Conservation (phyloP, 2,113 vertebrate genomes). For the Toxotes jaculatrix region DNA sequence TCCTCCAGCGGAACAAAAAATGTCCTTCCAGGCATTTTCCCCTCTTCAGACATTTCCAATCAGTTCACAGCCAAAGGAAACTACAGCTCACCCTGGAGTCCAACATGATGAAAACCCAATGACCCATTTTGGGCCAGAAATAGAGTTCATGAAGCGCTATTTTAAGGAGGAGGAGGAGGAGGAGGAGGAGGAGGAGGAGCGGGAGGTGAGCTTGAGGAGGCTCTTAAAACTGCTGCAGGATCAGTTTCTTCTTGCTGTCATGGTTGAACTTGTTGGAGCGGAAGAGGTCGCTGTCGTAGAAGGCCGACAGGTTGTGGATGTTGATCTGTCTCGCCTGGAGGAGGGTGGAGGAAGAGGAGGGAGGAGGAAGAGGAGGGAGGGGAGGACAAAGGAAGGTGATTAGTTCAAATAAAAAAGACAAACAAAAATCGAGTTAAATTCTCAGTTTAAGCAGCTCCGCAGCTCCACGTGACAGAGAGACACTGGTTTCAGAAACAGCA, state of each 20-base stretch:
- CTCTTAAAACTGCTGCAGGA: constrained; percentile 91
- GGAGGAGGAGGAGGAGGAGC: too few species aligned
- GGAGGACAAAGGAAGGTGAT: not conserved
- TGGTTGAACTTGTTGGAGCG: constrained; percentile 91
- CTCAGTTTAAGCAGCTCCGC: too few species aligned
- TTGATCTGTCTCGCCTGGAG: constrained; percentile 95
- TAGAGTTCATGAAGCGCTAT: constrained; percentile 10
- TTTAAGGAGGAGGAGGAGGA: too few species aligned
- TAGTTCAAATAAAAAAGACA: not conserved
- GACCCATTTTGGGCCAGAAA: not conserved
- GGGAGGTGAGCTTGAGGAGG: not conserved
- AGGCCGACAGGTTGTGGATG: constrained; percentile 94
- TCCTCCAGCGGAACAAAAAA: not conserved
- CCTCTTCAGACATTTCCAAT: not conserved
- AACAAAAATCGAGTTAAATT: too few species aligned
- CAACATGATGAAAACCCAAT: not conserved
- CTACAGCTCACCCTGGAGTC: not conserved
- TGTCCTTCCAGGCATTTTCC: constrained; percentile 6
- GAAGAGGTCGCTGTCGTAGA: constrained; percentile 95
- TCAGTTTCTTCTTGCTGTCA: constrained; percentile 92
- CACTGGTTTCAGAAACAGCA: not conserved
- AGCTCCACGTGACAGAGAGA: too few species aligned
- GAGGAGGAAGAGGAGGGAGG: not conserved
- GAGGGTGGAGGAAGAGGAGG: constrained; percentile 3
- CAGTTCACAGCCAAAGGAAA: not conserved